Evolutionary conservation across 2,888 invertebrate species (phyloP).

Genomic region (Caenorhabditis macrosperma): DNA sequence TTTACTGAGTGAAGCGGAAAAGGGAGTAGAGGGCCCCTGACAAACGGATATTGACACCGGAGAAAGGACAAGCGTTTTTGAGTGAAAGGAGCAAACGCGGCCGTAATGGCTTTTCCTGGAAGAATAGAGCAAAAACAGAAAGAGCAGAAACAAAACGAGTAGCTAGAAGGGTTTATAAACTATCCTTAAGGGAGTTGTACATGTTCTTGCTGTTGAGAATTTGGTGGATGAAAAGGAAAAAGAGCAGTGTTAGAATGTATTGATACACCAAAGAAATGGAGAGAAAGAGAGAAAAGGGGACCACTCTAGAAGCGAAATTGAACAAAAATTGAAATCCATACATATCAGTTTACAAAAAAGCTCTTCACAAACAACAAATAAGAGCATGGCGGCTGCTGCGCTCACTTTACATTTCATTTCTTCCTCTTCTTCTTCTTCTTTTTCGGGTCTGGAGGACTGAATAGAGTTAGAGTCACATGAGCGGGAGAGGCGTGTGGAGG

Average conservation of each 20-base stretch:
- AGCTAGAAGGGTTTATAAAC: constrained; percentile 6
- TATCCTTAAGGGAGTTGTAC: not conserved
- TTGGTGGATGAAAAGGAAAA: too few species aligned
- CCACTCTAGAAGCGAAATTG: too few species aligned
- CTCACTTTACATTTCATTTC: constrained; percentile 45
- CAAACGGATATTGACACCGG: constrained; percentile 52
- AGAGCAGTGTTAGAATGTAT: too few species aligned
- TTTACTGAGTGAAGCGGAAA: constrained; percentile 36
- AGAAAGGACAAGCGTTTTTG: constrained; percentile 38
- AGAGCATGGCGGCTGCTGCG: constrained; percentile 1
- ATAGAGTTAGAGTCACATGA: constrained; percentile 10
- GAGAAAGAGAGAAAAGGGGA: too few species aligned
- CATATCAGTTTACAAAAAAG: constrained; percentile 52
- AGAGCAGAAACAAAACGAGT: constrained; percentile 2
- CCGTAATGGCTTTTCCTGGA: constrained; percentile 31
- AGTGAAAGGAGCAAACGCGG: constrained; percentile 8
- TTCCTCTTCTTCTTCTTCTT: constrained; percentile 13
- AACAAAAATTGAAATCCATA: constrained; percentile 35
- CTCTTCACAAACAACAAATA: constrained; percentile 43
- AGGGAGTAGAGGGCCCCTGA: constrained; percentile 7
- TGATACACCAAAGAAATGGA: too few species aligned
- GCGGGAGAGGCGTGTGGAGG: constrained; percentile 4
- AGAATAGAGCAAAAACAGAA: not conserved
- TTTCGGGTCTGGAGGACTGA: not conserved
- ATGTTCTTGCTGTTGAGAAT: too few species aligned